phyloP scores from a whole-genome alignment of 1,140 invertebrate genomes.

The Drosophila serrata region DNA sequence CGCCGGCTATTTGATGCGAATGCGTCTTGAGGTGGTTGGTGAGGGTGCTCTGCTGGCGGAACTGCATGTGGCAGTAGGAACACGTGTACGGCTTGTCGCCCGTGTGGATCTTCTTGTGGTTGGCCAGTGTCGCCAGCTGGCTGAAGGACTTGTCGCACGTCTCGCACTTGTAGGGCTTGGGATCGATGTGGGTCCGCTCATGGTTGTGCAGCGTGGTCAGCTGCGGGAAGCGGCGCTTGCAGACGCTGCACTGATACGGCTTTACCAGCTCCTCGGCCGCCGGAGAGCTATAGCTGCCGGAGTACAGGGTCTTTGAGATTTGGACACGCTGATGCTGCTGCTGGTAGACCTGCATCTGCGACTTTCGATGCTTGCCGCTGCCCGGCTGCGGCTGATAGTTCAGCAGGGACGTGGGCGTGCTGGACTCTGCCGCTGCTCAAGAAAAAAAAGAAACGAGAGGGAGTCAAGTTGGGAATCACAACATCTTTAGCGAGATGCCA shows the following conservation, averaged over 20 bases:
- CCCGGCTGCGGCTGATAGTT: conserved; percentile 76
- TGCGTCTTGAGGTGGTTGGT: conserved; percentile 85
- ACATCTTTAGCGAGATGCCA: not conserved
- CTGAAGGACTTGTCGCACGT: conserved; percentile 84
- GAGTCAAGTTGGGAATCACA: not conserved
- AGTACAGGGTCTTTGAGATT: conserved; percentile 83
- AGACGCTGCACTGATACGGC: conserved; percentile 84
- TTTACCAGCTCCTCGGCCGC: conserved; percentile 84
- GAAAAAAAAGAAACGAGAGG: conserved; percentile 2
- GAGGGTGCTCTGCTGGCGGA: conserved; percentile 82
- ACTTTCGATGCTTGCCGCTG: conserved; percentile 67
- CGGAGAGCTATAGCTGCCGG: conserved; percentile 80
- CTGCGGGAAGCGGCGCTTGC: conserved; percentile 83
- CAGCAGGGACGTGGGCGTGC: conserved; percentile 76
- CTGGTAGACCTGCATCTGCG: conserved; percentile 75
- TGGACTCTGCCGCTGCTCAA: conserved; percentile 68
- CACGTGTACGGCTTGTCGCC: conserved; percentile 85
- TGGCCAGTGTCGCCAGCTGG: conserved; percentile 79
- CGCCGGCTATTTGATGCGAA: conserved; percentile 66
- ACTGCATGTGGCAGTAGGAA: conserved; percentile 83
- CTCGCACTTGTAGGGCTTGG: conserved; percentile 84
- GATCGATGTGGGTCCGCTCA: conserved; percentile 84
- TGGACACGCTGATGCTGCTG: conserved; percentile 76
- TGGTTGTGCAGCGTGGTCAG: conserved; percentile 84
- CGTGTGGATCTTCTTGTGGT: conserved; percentile 85